A percentile compares a stretch with the other conserved stretches of the same genome.
Evolutionary conservation across 1,140 invertebrate genomes (phyloP).

Genomic region (Scaptodrosophila lebanonensis): DNA sequence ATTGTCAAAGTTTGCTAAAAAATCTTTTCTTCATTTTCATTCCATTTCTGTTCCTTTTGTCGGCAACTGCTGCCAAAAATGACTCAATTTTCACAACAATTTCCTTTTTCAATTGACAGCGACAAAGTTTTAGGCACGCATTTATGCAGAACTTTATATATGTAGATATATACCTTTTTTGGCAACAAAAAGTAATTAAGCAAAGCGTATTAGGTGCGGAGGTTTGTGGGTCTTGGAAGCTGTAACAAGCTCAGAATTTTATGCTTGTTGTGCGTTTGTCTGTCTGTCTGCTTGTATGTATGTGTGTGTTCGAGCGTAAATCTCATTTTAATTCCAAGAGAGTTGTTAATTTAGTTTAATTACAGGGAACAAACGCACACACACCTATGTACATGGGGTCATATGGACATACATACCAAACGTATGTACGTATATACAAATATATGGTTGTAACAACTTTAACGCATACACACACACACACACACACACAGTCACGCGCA

Average conservation of each 20-base stretch:
- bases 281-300: conserved; percentile 41
- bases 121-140: conserved; percentile 14
- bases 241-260: too few species aligned
- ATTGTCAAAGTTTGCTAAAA: conserved; percentile 27
- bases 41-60: background rate
- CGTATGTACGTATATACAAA: background rate
- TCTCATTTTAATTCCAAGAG: conserved; percentile 74
- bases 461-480: background rate
- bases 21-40: conserved; percentile 13
- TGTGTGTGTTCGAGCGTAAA: conserved; percentile 62
- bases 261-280: conserved; percentile 35
- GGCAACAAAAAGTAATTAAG: conserved; percentile 53
- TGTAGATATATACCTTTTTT: background rate
- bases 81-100: conserved; percentile 35
- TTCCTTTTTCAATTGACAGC: conserved; percentile 27
- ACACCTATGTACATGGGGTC: background rate
- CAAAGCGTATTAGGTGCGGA: conserved; percentile 22
- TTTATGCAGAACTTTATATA: background rate
- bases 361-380: conserved; percentile 50
- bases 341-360: conserved; percentile 75
- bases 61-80: conserved; percentile 16
- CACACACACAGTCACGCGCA: conserved; percentile 6
- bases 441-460: too few species aligned
- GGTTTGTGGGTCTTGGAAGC: background rate
- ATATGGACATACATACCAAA: conserved; percentile 39